Evolutionary conservation across 2,113 vertebrate species (phyloP), one percentile per base, ranked within the genome.

Genomic region (Prunella himalayana): DNA sequence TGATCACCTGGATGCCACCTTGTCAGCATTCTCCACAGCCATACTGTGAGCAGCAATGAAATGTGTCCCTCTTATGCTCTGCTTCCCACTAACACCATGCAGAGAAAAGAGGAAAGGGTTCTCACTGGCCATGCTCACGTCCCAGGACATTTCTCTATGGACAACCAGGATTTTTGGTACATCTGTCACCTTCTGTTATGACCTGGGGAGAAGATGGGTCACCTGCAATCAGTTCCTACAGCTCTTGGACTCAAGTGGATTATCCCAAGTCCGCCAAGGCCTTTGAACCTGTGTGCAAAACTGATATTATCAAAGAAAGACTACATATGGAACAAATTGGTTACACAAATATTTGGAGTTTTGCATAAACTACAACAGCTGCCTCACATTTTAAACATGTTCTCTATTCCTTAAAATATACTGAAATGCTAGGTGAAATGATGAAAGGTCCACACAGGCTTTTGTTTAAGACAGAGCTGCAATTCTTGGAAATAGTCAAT

Each of bases 31-130:
- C 70, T 57, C 51, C 56, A 91, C 31, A 82, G 49, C 33, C 50
- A 53, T 5, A 53, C 18, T 3, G 3, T 0, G 1, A 79, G 30
- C 51, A 85, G 53, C 47, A 71, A 50, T 0, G 0, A 37, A 65
- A 61, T 1, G 1, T 30, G 59, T 28, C 15, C 13, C 57, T 56
- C 71, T 35, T 28, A 21, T 1, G 7, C 64, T 63, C 54, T 68
- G 47, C 45, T 90, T 64, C 54, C 60, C 49, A 37, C 30, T 60
- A n/a, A 60, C 2, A 1, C 1, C n/a, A 37, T 1, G 6, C 22
- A 83, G 11, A 71, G 6, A 50, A 59, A 56, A 76, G n/a, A 68
- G 11, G 17, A 89, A 69, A 8, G 37, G 18, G 30, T 33, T 84
- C 50, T 35, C 51, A n/a, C 47, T 54, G 30, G 35, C 42, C 25